phyloP scores from a whole-genome alignment of 2,797 vertebrate genomes.

The Glyptemys insculpta region DNA sequence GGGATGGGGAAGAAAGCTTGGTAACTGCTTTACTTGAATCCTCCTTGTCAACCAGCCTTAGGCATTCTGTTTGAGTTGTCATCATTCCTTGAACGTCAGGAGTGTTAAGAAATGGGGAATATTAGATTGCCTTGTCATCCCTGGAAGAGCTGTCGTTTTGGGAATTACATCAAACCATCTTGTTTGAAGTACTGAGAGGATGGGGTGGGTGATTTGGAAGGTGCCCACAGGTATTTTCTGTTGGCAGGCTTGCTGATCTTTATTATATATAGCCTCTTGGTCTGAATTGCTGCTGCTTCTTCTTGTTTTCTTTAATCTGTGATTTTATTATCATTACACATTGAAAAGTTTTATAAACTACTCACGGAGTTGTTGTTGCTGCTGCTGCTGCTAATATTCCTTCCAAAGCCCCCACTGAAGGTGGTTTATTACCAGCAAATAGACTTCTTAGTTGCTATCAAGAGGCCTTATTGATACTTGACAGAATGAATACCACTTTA shows the following conservation, averaged over 20 bases:
- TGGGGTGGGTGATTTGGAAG: background rate
- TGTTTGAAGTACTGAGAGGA: background rate
- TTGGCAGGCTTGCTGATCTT: background rate
- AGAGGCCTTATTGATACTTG: slow-evolving; percentile 52
- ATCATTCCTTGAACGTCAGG: background rate
- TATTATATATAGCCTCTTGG: background rate
- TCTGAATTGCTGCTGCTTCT: slow-evolving; percentile 35
- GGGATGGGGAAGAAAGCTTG: background rate
- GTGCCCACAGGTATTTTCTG: background rate
- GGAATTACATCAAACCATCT: background rate
- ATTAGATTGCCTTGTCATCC: background rate
- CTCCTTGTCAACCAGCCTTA: background rate
- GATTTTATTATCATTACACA: slow-evolving; percentile 35
- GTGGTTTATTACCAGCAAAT: slow-evolving; percentile 54
- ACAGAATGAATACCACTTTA: slow-evolving; percentile 65
- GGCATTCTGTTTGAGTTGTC: background rate
- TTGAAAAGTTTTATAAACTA: slow-evolving; percentile 57
- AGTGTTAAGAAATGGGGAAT: background rate
- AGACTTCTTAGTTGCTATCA: slow-evolving; percentile 57
- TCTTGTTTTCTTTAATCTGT: slow-evolving; percentile 42
- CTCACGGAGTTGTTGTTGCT: background rate
- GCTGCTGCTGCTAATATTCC: slow-evolving; percentile 44
- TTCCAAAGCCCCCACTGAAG: slow-evolving; percentile 42
- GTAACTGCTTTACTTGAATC: background rate
- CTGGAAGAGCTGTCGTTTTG: background rate